phyloP scores from a whole-genome alignment of 1,140 invertebrate genomes.

The Helicorthomorpha holstii region DNA sequence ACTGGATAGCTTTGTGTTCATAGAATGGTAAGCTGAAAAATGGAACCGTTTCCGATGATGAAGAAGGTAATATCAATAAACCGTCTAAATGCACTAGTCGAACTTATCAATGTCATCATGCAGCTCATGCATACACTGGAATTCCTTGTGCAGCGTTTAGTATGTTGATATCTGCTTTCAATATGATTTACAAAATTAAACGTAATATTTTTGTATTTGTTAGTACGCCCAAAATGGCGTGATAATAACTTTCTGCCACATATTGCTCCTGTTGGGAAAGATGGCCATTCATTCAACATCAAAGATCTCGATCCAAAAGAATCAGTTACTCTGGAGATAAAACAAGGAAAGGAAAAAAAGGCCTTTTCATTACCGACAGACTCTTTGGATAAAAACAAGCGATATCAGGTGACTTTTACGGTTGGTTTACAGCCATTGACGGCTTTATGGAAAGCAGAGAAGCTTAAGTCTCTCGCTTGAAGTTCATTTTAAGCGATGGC shows the following conservation, averaged over 20 bases:
- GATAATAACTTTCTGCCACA: not conserved
- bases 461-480: too few species aligned
- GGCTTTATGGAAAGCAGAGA: too few species aligned
- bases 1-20: too few species aligned
- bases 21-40: not conserved
- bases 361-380: conserved; percentile 1
- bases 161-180: conserved; percentile 31
- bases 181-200: not conserved
- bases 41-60: not conserved
- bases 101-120: conserved; percentile 72
- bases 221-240: not conserved
- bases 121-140: conserved; percentile 75
- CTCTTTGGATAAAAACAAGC: conserved; percentile 1
- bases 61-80: not conserved
- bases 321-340: conserved; percentile 2
- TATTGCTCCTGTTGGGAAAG: not conserved
- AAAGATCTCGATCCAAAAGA: conserved; percentile 1
- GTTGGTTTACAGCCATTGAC: not conserved
- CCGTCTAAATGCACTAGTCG: conserved; percentile 49
- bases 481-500: too few species aligned
- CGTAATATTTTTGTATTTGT: not conserved
- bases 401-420: conserved; percentile 2
- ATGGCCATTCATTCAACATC: not conserved
- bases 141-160: conserved; percentile 65
- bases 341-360: not conserved